A percentile compares a stretch with the other conserved stretches of the same genome.
Evolutionary conservation across 2,888 invertebrate species (phyloP).

Genomic region (Plagodis pulveraria): DNA sequence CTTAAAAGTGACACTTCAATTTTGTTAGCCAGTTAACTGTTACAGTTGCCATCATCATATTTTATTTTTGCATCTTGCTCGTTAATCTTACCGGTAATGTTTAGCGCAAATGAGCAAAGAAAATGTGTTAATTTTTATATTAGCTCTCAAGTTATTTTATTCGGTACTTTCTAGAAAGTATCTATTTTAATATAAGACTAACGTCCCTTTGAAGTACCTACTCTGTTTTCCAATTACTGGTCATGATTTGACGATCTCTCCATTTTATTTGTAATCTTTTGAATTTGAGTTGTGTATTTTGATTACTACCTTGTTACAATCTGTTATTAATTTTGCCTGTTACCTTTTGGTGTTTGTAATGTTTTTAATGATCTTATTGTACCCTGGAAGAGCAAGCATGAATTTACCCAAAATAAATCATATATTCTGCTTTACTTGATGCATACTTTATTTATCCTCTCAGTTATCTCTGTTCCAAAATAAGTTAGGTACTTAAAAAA

Average conservation of each 20-base stretch:
- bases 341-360: neutral
- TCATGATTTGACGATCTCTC: constrained; percentile 31
- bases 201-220: constrained; percentile 24
- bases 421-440: no score
- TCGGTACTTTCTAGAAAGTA: no score
- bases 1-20: constrained; percentile 41
- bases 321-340: neutral
- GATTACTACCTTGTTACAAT: neutral
- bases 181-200: constrained; percentile 1
- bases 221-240: constrained; percentile 33
- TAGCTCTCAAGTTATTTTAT: neutral
- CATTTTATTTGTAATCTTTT: constrained; percentile 9
- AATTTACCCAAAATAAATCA: no score
- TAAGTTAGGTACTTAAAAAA: no score
- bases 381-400: no score
- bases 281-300: constrained; percentile 4
- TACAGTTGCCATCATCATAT: constrained; percentile 26
- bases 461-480: no score
- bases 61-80: constrained; percentile 34
- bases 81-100: constrained; percentile 19
- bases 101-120: constrained; percentile 10
- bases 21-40: constrained; percentile 45
- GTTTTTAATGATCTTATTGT: no score
- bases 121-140: constrained; percentile 4
- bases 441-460: no score